Base-by-base conservation (phyloP, 92 coral and sea anemone genomes). In the Palythoa grandiflora region DNA sequence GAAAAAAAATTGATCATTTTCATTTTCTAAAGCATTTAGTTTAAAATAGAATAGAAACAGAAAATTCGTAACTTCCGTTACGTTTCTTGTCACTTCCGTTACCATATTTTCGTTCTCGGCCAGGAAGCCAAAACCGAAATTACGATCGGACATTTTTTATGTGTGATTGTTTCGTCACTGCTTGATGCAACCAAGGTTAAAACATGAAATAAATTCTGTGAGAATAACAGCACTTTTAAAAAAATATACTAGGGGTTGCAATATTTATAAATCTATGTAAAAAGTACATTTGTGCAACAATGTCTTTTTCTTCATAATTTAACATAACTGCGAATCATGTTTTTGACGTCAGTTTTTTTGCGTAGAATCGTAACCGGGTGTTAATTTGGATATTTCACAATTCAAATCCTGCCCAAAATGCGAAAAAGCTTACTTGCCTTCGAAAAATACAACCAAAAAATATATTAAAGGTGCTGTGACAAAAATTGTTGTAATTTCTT, bases 131-230 rank as follows among this genome's bases (percentile, higher is more conserved):
- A 74, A 74, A 74, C 6, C 52, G 78, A 74, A 47, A 74, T 17
- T 74, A 74, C 16, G 16, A n/a, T 74, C 38, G 38, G 52, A 15
- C 6, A 17, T 71, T 44, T 74, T 74, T 74, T 15, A n/a, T 44
- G 59, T 17, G 78, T 74, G 57, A 74, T 74, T 7, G 53, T 73
- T 36, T 73, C 28, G 50, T 37, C 50, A 38, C 35, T 38, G 78
- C 78, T 47, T 17, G 78, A 74, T 74, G 57, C 78, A 74, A 74
- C 78, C 39, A 74, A 74, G 6, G 78, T 74, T 13, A 74, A 74
- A 36, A 16, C 59, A n/a, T 74, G 78, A 74, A 74, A 74, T 44
- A 74, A 74, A 74, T 74, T 53, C 78, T 74, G 78, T 44, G 78
- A 74, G 55, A 47, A 74, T 17, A 74, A 74, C 36, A 74, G 78